phyloP scores from a whole-genome alignment of 2,888 invertebrate species.

The Polyommatus iphigenia region DNA sequence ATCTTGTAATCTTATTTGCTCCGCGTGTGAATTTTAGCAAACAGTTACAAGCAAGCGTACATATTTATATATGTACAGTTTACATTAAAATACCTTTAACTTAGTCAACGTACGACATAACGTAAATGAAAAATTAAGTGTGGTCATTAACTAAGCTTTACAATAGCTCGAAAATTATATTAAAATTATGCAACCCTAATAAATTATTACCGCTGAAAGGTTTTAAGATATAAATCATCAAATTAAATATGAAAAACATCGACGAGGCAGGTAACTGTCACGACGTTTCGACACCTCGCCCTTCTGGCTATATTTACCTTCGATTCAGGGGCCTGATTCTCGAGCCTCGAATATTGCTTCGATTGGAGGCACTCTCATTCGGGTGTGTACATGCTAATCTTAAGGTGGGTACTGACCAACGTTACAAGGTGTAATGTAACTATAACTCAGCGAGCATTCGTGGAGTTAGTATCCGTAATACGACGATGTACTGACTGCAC shows the following conservation, averaged over 20 bases:
- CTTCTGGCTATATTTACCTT: conserved; percentile 60
- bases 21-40: no score
- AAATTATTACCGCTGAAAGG: neutral
- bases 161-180: neutral
- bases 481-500: no score
- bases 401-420: no score
- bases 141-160: neutral
- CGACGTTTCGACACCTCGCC: conserved; percentile 10
- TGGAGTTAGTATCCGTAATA: no score
- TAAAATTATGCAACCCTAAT: neutral
- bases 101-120: no score
- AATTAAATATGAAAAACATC: conserved; percentile 12
- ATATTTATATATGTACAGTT: no score
- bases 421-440: no score
- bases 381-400: no score
- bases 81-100: no score
- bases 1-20: no score
- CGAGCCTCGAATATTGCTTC: neutral
- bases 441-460: no score
- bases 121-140: neutral
- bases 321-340: conserved; percentile 49
- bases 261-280: conserved; percentile 14
- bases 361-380: neutral
- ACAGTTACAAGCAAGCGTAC: no score
- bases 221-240: conserved; percentile 14